Base-by-base conservation (phyloP, 2,797 vertebrate species). In the Chelmon rostratus region DNA sequence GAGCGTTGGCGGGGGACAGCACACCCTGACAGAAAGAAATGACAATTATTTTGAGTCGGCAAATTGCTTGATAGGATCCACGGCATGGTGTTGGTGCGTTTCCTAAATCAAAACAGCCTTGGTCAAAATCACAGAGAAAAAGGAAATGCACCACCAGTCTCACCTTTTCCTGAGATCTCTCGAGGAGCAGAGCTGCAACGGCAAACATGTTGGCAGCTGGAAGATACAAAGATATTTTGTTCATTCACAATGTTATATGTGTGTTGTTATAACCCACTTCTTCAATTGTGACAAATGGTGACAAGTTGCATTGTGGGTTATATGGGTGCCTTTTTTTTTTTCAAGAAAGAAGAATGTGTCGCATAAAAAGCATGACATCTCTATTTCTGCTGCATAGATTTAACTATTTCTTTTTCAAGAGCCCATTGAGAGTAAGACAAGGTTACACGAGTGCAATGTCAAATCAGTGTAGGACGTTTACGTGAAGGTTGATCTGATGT, bases 171-270 rank as follows among this genome's bases (percentile, higher is more conserved):
- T 81, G 89, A 53, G 31, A 83, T 37, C 54, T 84, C 38, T 90
- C 92, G 9, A 93, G 66, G 37, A 89, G 63, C 72, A 91, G 68
- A 56, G 90, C 83, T 56, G 64, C 37, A 15, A 91, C 56, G 19
- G 76, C 81, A 79, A 92, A 93, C 25, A 84, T 13, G 56, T 93
- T 93, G 72, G 89, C 76, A 81, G 81, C 92, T 93, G 78, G 21
- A 78, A 73, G 33, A 84, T 68, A 78, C 25, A 63, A 8, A 44
- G 25, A 82, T 28, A 10, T 21, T 46, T 56, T 15, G 12, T 25
- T 67, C 28, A 42, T 59, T 58, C 56, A 50, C 40, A 59, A 19
- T n/a, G n/a, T n/a, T n/a, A 5, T 38, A 44, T 47, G 11, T 35
- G 49, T 59, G 47, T 25, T 6, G n/a, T 40, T 63, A 42, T 11